Percentiles rank a stretch among this genome's conserved stretches.
These are phyloP conservation scores for Astur gentilis DNA, from an alignment of 2,113 vertebrate genomes.

Conservation along the genomic window DNA sequence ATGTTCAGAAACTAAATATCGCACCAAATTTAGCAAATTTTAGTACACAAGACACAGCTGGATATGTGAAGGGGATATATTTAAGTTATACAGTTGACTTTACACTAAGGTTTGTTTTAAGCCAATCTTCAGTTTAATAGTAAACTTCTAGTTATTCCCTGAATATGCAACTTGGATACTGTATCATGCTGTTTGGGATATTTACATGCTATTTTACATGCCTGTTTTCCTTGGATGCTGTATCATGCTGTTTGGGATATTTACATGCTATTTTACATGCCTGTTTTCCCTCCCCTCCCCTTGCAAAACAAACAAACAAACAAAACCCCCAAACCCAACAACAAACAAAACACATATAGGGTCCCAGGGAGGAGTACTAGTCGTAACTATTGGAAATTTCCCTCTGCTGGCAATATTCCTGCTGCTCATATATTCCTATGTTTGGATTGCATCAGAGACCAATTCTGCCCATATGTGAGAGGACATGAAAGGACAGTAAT, in stretches of 20 bases:
- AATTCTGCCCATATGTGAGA: background rate
- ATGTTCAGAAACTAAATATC: background rate
- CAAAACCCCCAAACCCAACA: background rate
- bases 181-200: background rate
- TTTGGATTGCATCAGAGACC: background rate
- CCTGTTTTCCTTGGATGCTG: background rate
- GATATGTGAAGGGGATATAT: background rate
- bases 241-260: background rate
- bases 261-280: background rate
- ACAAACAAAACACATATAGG: background rate
- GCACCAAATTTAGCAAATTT: background rate
- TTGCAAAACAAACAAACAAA: background rate
- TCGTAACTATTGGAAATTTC: background rate
- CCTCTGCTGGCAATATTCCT: background rate
- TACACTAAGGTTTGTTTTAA: background rate
- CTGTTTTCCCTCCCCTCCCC: background rate
- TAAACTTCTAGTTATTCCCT: background rate
- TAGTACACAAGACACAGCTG: background rate
- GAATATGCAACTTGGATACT: background rate
- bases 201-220: background rate
- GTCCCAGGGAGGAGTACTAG: background rate
- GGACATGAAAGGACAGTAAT: background rate
- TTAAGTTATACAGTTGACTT: background rate
- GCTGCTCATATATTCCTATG: background rate
- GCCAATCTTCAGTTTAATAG: background rate